Evolutionary conservation across 1,140 invertebrate genomes (phyloP).

Genomic region (Eurosta solidaginis): DNA sequence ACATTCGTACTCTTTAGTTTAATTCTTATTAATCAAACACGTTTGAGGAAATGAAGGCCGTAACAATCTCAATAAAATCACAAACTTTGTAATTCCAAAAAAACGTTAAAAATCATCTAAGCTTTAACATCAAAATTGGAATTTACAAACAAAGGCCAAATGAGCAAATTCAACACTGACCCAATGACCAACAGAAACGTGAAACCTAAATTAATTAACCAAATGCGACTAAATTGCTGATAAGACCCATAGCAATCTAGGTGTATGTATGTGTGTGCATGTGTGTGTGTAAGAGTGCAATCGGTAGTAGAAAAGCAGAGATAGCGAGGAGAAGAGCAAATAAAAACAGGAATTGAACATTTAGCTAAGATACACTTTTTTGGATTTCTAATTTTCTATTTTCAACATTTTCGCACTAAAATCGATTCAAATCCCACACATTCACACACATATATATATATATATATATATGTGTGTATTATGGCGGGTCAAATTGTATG

Average conservation of each 20-base stretch:
- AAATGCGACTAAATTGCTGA: background rate
- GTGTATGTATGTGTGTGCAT: background rate
- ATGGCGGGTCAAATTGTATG: too few relatives aligned
- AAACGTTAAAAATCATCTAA: background rate
- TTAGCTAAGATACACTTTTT: background rate
- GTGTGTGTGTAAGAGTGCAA: background rate
- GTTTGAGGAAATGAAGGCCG: too few relatives aligned
- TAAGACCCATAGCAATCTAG: too few relatives aligned
- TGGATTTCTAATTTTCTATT: background rate
- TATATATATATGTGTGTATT: too few relatives aligned
- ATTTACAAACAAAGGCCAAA: background rate
- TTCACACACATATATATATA: too few relatives aligned
- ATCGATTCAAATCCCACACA: too few relatives aligned
- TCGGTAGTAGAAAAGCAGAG: background rate
- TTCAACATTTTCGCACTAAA: too few relatives aligned
- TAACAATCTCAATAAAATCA: background rate
- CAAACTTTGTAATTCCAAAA: background rate
- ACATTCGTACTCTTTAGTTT: too few relatives aligned
- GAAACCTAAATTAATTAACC: conserved; percentile 15
- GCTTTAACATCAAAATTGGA: background rate
- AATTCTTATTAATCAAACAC: too few relatives aligned
- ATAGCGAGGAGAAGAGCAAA: background rate
- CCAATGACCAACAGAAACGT: background rate
- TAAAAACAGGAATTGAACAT: too few relatives aligned
- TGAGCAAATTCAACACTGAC: background rate